Base-by-base conservation (phyloP, 2,888 invertebrate species). In the Microdon myrmicae region DNA sequence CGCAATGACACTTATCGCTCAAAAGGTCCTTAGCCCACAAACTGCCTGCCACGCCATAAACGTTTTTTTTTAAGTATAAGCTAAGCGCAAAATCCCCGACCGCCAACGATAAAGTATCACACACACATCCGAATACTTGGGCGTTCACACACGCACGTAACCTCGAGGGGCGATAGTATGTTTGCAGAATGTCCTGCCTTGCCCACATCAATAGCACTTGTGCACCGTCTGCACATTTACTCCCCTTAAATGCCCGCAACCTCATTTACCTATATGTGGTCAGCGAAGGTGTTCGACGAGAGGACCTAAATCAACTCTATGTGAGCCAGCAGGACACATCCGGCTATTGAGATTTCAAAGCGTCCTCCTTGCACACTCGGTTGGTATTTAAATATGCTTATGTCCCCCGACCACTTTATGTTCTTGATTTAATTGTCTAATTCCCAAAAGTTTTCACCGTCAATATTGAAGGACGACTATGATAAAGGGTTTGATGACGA, bases 381-480 rank as follows among this genome's bases (percentile, higher is more conserved):
- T 47, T 47, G 39, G 29, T 32, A 37, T 47, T 54, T 54, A 35
- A 51, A 45, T 56, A 49, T 56, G 44, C 45, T 49, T 45, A 37
- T 48, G 61, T 56, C 56, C 49, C 55, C 43, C 38, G 32, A 26
- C 44, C 38, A 37, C 26, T 25, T 43, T 37, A 41, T 31, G 31
- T 39, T 41, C 23, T 32, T 12, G 6, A 32, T 23, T 51, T 43
- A 14, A 32, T 31, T 39, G 32, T 26, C 45, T 44, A 20, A 13
- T 35, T 13, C 8, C 22, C 5, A 16, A 19, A 16, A 12, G 20
- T 20, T n/a, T 3, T 14, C 9, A 7, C 25, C 23, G 25, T 14
- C 17, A 14, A 9, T 17, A 34, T 34, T 29, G 16, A 10, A 20
- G 4, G n/a, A 28, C 8, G 10, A 16, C 17, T 16, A 16, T 9